A percentile compares a stretch with the other conserved stretches of the same genome.
Conservation (phyloP, 2,113 vertebrate species). For the Rhea americana region DNA sequence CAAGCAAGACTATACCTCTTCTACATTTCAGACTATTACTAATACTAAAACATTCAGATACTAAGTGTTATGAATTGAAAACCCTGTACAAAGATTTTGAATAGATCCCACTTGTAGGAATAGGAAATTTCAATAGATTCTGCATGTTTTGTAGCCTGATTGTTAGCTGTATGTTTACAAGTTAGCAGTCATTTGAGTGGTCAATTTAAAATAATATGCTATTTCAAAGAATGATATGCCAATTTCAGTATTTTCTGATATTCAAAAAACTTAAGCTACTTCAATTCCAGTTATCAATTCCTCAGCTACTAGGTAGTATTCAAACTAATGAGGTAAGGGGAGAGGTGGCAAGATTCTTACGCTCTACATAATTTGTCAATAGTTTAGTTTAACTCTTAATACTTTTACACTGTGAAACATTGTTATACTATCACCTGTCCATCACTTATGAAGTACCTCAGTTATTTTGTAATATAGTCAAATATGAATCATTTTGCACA, state of each 20-base stretch:
- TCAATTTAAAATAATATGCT: neutral
- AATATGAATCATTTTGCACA: neutral
- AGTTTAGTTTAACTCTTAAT: neutral
- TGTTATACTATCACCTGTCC: neutral
- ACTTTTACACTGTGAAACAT: neutral
- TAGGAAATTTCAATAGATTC: neutral
- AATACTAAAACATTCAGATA: neutral
- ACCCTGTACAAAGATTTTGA: neutral
- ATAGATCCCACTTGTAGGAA: neutral
- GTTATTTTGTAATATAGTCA: neutral
- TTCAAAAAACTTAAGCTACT: neutral
- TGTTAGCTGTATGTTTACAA: neutral
- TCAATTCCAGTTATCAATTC: neutral
- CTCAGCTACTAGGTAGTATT: neutral
- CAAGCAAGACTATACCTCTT: neutral
- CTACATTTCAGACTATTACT: neutral
- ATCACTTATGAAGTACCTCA: neutral
- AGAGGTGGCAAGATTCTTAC: neutral
- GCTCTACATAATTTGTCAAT: neutral
- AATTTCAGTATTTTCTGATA: neutral
- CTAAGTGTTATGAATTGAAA: rapidly evolving
- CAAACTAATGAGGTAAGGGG: too few relatives aligned
- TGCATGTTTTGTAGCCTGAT: rapidly evolving
- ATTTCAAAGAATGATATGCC: neutral
- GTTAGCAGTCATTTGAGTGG: rapidly evolving